Conservation (phyloP, 30 jellyfish, hydroid and myxozoan species). For the Pseudorhiza aurosa region DNA sequence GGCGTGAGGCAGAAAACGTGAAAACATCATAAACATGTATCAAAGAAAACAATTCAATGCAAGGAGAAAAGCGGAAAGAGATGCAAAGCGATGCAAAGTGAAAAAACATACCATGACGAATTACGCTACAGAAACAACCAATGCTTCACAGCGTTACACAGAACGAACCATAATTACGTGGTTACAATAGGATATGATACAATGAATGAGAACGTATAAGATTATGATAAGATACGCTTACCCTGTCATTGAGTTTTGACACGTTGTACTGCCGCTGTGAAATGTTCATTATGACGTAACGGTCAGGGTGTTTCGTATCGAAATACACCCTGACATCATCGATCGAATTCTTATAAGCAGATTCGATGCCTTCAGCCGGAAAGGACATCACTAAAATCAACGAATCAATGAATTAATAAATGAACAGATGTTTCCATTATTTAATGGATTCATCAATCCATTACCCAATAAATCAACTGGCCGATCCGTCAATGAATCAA, state of each 20-base stretch:
- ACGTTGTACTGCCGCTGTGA: slow-evolving; percentile 89
- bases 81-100: no score
- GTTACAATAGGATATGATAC: no score
- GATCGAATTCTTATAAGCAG: slow-evolving; percentile 87
- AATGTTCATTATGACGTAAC: slow-evolving; percentile 84
- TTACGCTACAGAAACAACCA: background rate
- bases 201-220: no score
- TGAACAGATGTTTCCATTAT: background rate
- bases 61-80: no score
- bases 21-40: no score
- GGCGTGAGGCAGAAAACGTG: no score
- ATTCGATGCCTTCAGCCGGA: slow-evolving; percentile 97
- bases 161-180: no score
- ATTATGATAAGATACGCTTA: slow-evolving; percentile 37
- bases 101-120: no score
- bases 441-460: background rate
- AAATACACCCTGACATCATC: slow-evolving; percentile 89
- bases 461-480: no score
- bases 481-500: background rate
- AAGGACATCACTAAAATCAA: slow-evolving; percentile 83
- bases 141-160: no score
- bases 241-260: slow-evolving; percentile 91
- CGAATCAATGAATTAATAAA: background rate
- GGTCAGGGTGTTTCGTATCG: slow-evolving; percentile 80
- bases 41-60: no score